These are phyloP conservation scores for Hybognathus amarus DNA, from an alignment of 2,797 vertebrate genomes.

Conservation along the genomic window DNA sequence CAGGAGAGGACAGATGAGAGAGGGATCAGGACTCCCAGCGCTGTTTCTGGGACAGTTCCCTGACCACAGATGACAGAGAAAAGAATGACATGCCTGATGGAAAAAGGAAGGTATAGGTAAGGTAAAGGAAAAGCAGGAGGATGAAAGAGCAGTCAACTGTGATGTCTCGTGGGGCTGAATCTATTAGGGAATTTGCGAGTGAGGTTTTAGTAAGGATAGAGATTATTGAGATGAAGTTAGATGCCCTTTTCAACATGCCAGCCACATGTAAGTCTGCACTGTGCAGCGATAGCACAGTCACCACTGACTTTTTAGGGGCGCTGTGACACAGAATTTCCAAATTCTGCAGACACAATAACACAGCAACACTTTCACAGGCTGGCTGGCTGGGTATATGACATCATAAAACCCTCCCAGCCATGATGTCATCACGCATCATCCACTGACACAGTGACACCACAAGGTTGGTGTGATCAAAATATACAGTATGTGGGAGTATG, in stretches of 20 bases:
- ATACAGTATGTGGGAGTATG: not conserved
- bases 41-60: constrained; percentile 61
- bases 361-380: not conserved
- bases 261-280: constrained; percentile 8
- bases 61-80: constrained; percentile 42
- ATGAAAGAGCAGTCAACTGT: constrained; percentile 36
- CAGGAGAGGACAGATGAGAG: constrained; percentile 44
- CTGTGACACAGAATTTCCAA: constrained; percentile 25
- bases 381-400: not conserved
- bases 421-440: constrained; percentile 35
- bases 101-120: constrained; percentile 38
- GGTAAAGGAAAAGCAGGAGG: constrained; percentile 48
- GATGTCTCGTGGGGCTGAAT: constrained; percentile 43
- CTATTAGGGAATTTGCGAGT: constrained; percentile 47
- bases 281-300: constrained; percentile 6
- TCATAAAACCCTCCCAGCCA: constrained; percentile 30
- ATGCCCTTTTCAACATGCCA: constrained; percentile 29
- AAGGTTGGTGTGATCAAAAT: not conserved
- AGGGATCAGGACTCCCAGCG: constrained; percentile 39
- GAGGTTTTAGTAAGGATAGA: constrained; percentile 32
- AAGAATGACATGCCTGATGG: constrained; percentile 51
- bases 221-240: constrained; percentile 48
- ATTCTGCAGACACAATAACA: constrained; percentile 34
- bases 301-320: constrained; percentile 40
- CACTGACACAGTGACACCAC: constrained; percentile 12